Evolutionary conservation across 2,888 invertebrate genomes (phyloP), one percentile per base, ranked within the genome.

Genomic region (Muscina levida): DNA sequence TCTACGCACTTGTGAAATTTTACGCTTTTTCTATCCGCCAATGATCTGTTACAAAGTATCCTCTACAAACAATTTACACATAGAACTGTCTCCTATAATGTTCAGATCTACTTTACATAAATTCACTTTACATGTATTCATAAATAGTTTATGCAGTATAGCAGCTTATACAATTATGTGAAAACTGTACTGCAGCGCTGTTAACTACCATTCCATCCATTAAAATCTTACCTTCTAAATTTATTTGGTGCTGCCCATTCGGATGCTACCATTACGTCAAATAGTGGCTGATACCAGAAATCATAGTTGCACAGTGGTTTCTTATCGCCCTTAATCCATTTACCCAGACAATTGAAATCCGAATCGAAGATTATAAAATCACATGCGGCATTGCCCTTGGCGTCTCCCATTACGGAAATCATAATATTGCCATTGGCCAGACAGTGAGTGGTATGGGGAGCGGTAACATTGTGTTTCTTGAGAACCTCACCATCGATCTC

Each of bases 231-330:
- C 90, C 88, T 86, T 70, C 85, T 94, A 88, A 97, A 97, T 66
- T 94, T 91, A 81, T 93, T 95, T 0, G 99, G 99, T 0, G 94
- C 93, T 0, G 97, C 98, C 98, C 98, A 99, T 91, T 98, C 98
- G 0, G 95, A 93, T 13, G 97, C 94, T 22, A 98, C 92, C 94
- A 99, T 95, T 0, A 96, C 93, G 90, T 99, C 96, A 86, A 95
- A 95, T 85, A 96, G 93, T 0, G 98, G 98, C 88, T 99, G 98
- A 89, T 98, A 98, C 98, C 98, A 98, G 89, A 96, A 99, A 90
- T 99, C 98, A 89, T 99, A 99, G 4, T 97, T 97, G 85, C 95
- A 97, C 70, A 92, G 91, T 0, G 96, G 94, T n/a, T 89, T 88
- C 0, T 78, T 83, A 0, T 91, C 88, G 0, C 95, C 95, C 79